Conservation (phyloP, 1,140 invertebrate genomes). For the Polypedilum pembai region DNA sequence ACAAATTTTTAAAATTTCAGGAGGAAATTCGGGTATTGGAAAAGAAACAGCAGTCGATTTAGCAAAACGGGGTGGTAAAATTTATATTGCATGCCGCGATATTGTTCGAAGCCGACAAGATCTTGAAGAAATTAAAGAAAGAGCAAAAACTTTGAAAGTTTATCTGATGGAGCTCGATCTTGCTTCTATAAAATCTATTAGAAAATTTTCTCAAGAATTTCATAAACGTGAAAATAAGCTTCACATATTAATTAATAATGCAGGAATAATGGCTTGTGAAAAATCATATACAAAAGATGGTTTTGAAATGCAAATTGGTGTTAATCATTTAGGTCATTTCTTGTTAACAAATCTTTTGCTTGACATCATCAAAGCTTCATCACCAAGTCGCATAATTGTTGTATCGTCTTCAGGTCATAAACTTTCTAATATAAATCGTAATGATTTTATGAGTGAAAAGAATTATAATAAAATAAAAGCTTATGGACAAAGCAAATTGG, state of each 20-base stretch:
- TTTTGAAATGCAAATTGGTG: constrained; percentile 71
- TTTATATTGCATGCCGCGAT: constrained; percentile 84
- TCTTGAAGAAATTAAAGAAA: constrained; percentile 44
- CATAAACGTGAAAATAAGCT: constrained; percentile 53
- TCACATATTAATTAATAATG: constrained; percentile 87
- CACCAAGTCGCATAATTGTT: constrained; percentile 49
- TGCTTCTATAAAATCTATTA: constrained; percentile 12
- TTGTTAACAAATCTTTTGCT: constrained; percentile 72
- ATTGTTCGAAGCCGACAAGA: constrained; percentile 60
- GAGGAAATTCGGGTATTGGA: constrained; percentile 87
- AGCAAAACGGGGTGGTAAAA: constrained; percentile 63
- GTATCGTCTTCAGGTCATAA: constrained; percentile 40
- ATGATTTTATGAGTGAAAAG: constrained; percentile 58
- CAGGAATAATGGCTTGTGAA: constrained; percentile 70
- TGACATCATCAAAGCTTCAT: constrained; percentile 47
- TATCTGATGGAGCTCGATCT: not conserved
- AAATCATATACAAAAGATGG: constrained; percentile 61
- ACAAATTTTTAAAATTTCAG: constrained; percentile 48
- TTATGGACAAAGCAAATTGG: constrained; percentile 67
- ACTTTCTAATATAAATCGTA: constrained; percentile 58
- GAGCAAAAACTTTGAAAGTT: constrained; percentile 46
- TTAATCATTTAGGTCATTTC: constrained; percentile 79
- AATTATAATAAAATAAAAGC: constrained; percentile 51
- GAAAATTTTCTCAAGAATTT: constrained; percentile 37
- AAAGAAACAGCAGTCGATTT: constrained; percentile 75